Evolutionary conservation across 2,797 vertebrate genomes (phyloP).

Genomic region (Tolypeutes matacus): DNA sequence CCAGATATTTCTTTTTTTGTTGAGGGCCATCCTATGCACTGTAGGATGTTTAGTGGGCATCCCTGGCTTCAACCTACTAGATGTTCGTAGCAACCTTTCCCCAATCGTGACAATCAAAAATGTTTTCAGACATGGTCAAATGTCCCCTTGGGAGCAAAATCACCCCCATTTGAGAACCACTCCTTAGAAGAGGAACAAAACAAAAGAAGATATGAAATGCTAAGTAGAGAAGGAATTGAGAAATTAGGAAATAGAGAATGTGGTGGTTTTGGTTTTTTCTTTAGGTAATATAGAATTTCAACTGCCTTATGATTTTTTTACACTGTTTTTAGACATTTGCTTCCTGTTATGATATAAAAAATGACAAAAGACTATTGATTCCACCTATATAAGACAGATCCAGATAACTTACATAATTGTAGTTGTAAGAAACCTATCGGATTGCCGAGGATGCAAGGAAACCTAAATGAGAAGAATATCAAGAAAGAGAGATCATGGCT

Average conservation of each 20-base stretch:
- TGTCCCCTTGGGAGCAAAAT: not conserved
- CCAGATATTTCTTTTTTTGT: not conserved
- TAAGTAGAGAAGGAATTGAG: not conserved
- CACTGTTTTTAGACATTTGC: not conserved
- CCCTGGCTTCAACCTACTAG: not conserved
- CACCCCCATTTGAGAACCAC: not conserved
- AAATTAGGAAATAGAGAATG: not conserved
- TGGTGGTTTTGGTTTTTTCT: not conserved
- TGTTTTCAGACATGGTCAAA: not conserved
- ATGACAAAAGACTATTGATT: not conserved
- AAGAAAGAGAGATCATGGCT: not conserved
- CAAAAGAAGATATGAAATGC: not conserved
- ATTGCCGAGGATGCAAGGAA: not conserved
- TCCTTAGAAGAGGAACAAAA: not conserved
- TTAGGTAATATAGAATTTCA: not conserved
- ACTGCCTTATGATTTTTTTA: slow-evolving; percentile 47
- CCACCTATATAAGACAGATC: not conserved
- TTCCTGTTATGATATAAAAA: slow-evolving; percentile 27
- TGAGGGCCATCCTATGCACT: not conserved
- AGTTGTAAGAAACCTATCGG: not conserved
- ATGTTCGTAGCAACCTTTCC: not conserved
- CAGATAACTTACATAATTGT: not conserved
- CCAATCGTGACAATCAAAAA: too few species aligned
- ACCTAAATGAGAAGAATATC: slow-evolving; percentile 12
- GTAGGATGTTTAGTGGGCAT: not conserved